These are phyloP conservation scores for Erynnis tages DNA, from an alignment of 2,888 invertebrate genomes.

Conservation along the genomic window DNA sequence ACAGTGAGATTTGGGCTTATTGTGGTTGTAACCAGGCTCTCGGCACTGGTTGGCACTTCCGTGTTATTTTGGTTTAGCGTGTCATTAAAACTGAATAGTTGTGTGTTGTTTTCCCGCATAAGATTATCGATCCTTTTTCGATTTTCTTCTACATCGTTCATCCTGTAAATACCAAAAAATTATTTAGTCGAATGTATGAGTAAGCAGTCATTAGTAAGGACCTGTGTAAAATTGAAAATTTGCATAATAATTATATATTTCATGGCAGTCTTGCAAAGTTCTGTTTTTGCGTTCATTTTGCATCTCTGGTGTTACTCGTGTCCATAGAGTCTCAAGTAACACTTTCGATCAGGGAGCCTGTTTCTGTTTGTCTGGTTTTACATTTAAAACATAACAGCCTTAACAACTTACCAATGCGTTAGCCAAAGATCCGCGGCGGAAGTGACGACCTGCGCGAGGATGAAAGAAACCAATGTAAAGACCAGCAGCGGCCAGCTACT, in stretches of 20 bases:
- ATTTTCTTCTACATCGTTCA: slow-evolving; percentile 65
- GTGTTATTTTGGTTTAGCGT: slow-evolving; percentile 24
- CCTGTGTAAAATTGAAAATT: too few species aligned
- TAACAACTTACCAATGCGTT: slow-evolving; percentile 83
- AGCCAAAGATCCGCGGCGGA: slow-evolving; percentile 90
- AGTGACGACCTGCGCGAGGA: slow-evolving; percentile 85
- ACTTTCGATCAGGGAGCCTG: too few species aligned
- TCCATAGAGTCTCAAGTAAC: too few species aligned
- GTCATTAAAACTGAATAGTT: slow-evolving; percentile 18
- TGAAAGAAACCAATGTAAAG: slow-evolving; percentile 77
- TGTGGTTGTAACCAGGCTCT: slow-evolving; percentile 33
- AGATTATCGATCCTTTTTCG: slow-evolving; percentile 13
- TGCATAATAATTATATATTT: too few species aligned
- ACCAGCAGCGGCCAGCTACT: slow-evolving; percentile 79
- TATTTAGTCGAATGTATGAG: too few species aligned
- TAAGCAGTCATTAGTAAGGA: too few species aligned
- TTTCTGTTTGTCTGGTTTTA: too few species aligned
- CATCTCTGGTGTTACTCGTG: too few species aligned
- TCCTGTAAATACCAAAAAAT: slow-evolving; percentile 53
- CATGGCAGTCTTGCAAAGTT: too few species aligned
- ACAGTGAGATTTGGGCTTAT: slow-evolving; percentile 46
- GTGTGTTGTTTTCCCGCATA: neutral
- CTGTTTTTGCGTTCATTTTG: too few species aligned
- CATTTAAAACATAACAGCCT: too few species aligned
- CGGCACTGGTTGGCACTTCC: slow-evolving; percentile 22